Evolutionary conservation across 1,140 invertebrate genomes (phyloP).

Genomic region (Sitodiplosis mosellana): DNA sequence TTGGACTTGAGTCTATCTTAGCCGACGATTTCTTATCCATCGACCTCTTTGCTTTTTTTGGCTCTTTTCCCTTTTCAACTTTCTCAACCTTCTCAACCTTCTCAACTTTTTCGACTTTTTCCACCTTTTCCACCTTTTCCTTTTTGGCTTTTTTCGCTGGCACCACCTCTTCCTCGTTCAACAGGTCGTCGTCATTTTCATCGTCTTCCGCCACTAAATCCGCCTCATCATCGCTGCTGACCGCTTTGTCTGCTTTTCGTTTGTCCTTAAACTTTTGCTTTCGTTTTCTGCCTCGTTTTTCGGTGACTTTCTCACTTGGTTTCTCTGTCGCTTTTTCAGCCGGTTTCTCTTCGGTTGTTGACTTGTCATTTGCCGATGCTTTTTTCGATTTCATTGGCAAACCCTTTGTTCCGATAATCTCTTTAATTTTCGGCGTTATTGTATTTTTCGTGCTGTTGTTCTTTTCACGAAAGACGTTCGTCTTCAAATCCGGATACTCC

Average conservation of each 20-base stretch:
- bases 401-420: not conserved
- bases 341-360: not conserved
- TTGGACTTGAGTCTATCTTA: not conserved
- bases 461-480: slow-evolving; percentile 23
- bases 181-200: slow-evolving; percentile 2
- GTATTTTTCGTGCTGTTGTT: slow-evolving; percentile 11
- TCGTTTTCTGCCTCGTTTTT: slow-evolving; percentile 14
- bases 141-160: slow-evolving; percentile 30
- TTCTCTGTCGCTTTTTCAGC: not conserved
- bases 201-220: slow-evolving; percentile 3
- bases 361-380: slow-evolving; percentile 2
- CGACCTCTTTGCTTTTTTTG: not conserved
- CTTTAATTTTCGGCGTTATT: slow-evolving; percentile 8
- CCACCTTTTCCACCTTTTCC: slow-evolving; percentile 25
- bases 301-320: slow-evolving; percentile 3
- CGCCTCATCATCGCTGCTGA: slow-evolving; percentile 8
- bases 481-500: slow-evolving; percentile 36
- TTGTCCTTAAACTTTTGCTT: slow-evolving; percentile 24
- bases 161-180: slow-evolving; percentile 1
- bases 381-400: slow-evolving; percentile 3
- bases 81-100: too few species aligned
- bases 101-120: slow-evolving; percentile 17
- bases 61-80: too few species aligned
- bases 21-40: not conserved
- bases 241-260: slow-evolving; percentile 24